phyloP scores from a whole-genome alignment of 2,888 invertebrate species.

The Clunio marinus region DNA sequence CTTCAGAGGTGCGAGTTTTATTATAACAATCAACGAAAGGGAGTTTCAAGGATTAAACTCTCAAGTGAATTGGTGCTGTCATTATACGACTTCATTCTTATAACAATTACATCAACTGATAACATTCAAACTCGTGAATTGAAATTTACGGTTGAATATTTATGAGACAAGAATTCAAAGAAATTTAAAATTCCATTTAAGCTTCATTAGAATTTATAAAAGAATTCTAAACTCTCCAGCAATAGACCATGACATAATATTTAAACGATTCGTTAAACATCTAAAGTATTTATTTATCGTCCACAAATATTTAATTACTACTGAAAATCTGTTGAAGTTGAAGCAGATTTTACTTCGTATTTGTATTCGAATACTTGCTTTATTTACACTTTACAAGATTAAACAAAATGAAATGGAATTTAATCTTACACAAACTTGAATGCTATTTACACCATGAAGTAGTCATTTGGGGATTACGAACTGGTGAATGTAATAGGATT shows the following conservation, averaged over 20 bases:
- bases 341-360: too few species aligned
- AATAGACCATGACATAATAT: too few species aligned
- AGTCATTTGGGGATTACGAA: constrained; percentile 19
- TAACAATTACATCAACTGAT: background rate
- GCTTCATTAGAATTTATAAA: too few species aligned
- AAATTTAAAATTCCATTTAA: background rate
- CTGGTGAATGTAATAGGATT: background rate
- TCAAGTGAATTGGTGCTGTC: too few species aligned
- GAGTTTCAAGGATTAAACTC: background rate
- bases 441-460: constrained; percentile 3
- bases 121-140: background rate
- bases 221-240: background rate
- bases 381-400: constrained; percentile 13
- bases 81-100: too few species aligned
- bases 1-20: background rate
- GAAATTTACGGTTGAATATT: background rate
- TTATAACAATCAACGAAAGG: background rate
- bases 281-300: background rate
- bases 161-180: background rate
- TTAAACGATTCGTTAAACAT: background rate
- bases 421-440: background rate
- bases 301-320: constrained; percentile 29
- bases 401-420: too few species aligned
- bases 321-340: background rate
- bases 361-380: too few species aligned